Conservation (phyloP, 2,797 vertebrate species). For the Vultur gryphus region DNA sequence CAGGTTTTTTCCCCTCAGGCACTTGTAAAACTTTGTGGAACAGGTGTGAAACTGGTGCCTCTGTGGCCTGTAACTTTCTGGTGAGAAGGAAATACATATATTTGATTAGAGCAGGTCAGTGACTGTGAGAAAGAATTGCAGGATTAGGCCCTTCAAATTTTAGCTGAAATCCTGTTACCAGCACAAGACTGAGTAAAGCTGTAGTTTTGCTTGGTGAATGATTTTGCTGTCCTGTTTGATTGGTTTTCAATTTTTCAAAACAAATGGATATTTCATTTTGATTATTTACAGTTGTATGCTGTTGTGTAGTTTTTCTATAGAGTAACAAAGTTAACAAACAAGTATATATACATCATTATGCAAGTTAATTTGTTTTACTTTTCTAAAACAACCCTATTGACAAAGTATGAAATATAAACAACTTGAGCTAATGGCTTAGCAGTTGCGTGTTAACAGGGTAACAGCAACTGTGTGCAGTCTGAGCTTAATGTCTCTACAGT, state of each 20-base stretch:
- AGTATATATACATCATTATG: neutral
- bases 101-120: neutral
- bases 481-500: neutral
- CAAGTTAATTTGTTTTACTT: neutral
- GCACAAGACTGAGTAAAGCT: neutral
- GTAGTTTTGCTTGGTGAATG: neutral
- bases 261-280: neutral
- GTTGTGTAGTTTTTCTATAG: neutral
- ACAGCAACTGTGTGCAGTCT: neutral
- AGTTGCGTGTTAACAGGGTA: neutral
- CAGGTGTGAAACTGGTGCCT: neutral
- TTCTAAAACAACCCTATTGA: neutral
- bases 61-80: neutral
- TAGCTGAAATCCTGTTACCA: neutral
- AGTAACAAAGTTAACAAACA: neutral
- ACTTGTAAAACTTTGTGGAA: neutral
- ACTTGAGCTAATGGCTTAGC: neutral
- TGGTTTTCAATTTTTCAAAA: neutral
- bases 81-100: neutral
- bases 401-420: neutral
- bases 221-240: neutral
- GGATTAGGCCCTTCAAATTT: neutral
- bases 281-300: neutral
- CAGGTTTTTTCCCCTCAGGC: fast-evolving
- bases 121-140: neutral